phyloP scores from a whole-genome alignment of 2,888 invertebrate genomes.

The Xestia ashworthii region DNA sequence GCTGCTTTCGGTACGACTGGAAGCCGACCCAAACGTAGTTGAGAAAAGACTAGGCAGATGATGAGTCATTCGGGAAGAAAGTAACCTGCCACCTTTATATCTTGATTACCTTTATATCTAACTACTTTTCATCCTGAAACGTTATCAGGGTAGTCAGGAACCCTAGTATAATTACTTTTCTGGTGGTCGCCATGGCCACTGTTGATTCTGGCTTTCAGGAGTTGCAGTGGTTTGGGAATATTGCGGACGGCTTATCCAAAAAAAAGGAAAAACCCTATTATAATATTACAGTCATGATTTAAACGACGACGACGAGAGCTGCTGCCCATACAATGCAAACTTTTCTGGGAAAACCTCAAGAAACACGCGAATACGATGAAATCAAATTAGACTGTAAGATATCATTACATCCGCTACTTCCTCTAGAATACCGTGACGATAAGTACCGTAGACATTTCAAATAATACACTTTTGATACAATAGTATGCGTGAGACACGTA shows the following conservation, averaged over 20 bases:
- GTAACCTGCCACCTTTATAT: background rate
- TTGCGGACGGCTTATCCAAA: too few species aligned
- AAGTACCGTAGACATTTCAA: slow-evolving; percentile 14
- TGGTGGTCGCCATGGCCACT: too few species aligned
- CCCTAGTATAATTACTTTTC: background rate
- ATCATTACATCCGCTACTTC: slow-evolving; percentile 44
- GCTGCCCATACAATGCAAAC: background rate
- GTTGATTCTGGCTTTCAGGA: too few species aligned
- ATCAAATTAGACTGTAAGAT: background rate
- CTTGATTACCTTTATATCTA: background rate
- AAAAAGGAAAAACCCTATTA: background rate
- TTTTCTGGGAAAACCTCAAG: slow-evolving; percentile 7
- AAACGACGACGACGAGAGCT: background rate
- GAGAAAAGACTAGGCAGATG: too few species aligned
- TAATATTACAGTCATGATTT: background rate
- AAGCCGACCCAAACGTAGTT: background rate
- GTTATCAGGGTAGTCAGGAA: background rate
- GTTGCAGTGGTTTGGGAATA: too few species aligned
- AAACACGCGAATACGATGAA: background rate
- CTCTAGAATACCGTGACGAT: slow-evolving; percentile 1
- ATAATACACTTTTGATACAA: slow-evolving; percentile 26
- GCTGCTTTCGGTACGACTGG: too few species aligned
- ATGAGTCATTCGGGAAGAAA: background rate
- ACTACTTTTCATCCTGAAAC: background rate
- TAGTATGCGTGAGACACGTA: slow-evolving; percentile 51